Evolutionary conservation across 2,797 vertebrate species (phyloP).

Genomic region (Arctocebus calabarensis): DNA sequence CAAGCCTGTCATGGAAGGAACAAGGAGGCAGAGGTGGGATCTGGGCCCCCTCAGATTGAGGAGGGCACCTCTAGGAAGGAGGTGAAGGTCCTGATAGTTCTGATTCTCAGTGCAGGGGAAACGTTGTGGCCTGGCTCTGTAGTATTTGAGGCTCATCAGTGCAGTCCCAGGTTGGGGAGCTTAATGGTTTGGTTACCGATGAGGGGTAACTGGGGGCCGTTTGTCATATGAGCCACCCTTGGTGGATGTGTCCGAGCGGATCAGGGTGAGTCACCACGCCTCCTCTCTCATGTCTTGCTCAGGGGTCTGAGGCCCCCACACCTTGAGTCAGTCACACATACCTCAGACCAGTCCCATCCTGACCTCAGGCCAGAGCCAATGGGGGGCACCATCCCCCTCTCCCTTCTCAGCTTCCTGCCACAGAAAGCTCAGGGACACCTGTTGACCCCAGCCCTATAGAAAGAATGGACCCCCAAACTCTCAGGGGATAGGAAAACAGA

Average conservation of each 20-base stretch:
- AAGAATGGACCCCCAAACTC: constrained; percentile 46
- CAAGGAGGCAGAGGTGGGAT: not conserved
- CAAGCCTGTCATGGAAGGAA: not conserved
- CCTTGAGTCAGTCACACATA: not conserved
- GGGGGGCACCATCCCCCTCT: constrained; percentile 61
- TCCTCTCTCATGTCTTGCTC: not conserved
- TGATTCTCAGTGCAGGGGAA: not conserved
- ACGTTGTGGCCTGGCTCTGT: not conserved
- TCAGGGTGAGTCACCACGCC: not conserved
- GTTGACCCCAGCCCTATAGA: constrained; percentile 33
- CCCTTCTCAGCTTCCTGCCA: constrained; percentile 77
- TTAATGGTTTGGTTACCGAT: not conserved
- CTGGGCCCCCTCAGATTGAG: not conserved
- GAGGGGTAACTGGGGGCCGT: not conserved
- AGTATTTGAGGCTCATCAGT: not conserved
- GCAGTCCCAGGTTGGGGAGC: not conserved
- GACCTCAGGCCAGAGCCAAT: constrained; percentile 56
- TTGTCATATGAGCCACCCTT: not conserved
- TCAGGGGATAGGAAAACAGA: not conserved
- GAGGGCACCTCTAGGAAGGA: not conserved
- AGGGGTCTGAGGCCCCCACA: not conserved
- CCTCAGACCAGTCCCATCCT: constrained; percentile 53
- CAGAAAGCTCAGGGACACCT: constrained; percentile 73
- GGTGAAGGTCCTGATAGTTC: not conserved
- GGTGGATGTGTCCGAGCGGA: not conserved